Evolutionary conservation across 2,797 vertebrate genomes (phyloP).

Genomic region (Chloroceryle amazona): DNA sequence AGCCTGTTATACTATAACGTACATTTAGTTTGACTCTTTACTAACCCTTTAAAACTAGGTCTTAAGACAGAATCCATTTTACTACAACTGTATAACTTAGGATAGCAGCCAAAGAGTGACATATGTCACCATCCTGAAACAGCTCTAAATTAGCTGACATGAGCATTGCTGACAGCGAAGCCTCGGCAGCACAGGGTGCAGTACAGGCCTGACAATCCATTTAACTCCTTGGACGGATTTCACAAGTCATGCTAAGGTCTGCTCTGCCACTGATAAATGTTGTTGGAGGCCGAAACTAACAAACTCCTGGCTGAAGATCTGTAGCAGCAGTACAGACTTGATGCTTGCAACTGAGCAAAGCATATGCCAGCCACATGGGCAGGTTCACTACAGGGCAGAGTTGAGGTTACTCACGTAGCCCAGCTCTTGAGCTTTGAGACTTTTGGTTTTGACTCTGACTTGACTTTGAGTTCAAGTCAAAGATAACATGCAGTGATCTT

Average conservation of each 20-base stretch:
- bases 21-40: neutral
- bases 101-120: neutral
- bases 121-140: neutral
- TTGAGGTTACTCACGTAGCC: neutral
- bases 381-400: neutral
- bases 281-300: neutral
- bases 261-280: neutral
- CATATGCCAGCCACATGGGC: rapidly evolving
- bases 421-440: neutral
- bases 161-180: neutral
- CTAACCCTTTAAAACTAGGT: neutral
- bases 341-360: neutral
- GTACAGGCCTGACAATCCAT: neutral
- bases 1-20: neutral
- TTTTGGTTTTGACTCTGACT: neutral
- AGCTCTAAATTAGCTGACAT: neutral
- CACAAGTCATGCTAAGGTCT: neutral
- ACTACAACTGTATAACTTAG: neutral
- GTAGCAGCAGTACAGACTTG: neutral
- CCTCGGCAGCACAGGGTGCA: neutral
- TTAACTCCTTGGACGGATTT: neutral
- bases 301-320: neutral
- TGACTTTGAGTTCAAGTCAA: neutral
- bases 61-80: neutral
- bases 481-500: neutral